Evolutionary conservation across 1,140 invertebrate genomes (phyloP).

Genomic region (Zaprionus capensis): DNA sequence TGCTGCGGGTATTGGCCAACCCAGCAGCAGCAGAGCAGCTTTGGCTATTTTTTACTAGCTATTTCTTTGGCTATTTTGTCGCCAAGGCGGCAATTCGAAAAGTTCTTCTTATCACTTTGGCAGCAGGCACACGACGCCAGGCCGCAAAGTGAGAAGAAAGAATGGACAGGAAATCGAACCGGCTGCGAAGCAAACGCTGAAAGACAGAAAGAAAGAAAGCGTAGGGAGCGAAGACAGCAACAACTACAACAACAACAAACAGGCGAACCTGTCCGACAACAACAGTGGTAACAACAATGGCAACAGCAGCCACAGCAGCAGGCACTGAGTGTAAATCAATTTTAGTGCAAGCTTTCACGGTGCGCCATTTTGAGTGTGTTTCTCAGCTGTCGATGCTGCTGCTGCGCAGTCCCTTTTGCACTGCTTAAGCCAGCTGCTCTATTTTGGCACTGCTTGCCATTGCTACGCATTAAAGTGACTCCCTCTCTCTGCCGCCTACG

Average conservation of each 20-base stretch:
- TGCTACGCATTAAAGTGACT: conserved; percentile 4
- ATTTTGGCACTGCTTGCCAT: neutral
- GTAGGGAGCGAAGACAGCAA: conserved; percentile 24
- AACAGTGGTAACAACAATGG: conserved; percentile 17
- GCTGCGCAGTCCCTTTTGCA: neutral
- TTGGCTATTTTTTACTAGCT: conserved; percentile 34
- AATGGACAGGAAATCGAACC: conserved; percentile 76
- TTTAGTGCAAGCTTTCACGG: conserved; percentile 43
- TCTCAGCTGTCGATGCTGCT: conserved; percentile 1
- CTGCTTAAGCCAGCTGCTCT: neutral
- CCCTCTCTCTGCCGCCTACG: neutral
- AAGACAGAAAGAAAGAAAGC: conserved; percentile 38
- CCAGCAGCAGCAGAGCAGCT: conserved; percentile 12
- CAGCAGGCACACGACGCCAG: conserved; percentile 27
- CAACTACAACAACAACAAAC: conserved; percentile 12
- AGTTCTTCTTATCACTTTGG: conserved; percentile 69
- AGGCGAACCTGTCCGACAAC: conserved; percentile 33
- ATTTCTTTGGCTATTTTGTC: conserved; percentile 38
- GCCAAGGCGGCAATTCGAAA: conserved; percentile 61
- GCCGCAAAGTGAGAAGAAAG: conserved; percentile 19
- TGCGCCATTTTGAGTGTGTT: conserved; percentile 6
- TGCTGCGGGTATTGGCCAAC: conserved; percentile 37
- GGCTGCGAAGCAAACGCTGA: conserved; percentile 55
- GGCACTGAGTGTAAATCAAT: conserved; percentile 52
- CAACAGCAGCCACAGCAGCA: neutral